Evolutionary conservation across 2,797 vertebrate genomes (phyloP).

Genomic region (Gadopsis marmoratus): DNA sequence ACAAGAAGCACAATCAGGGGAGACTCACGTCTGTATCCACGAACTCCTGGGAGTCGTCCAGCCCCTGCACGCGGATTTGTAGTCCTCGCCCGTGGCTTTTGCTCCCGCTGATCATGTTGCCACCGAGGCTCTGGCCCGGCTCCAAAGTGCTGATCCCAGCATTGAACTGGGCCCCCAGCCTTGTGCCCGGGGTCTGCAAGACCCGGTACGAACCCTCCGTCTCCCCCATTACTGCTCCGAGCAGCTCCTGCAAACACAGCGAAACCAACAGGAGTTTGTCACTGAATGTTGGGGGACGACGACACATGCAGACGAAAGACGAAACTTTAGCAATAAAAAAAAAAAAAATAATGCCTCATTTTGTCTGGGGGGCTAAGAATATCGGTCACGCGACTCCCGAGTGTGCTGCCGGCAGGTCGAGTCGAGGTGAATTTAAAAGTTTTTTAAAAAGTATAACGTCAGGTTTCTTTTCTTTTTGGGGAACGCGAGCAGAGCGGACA

Average conservation of each 20-base stretch:
- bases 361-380: background rate
- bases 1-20: background rate
- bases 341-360: too few relatives aligned
- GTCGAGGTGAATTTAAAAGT: too few relatives aligned
- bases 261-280: background rate
- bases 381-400: background rate
- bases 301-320: too few relatives aligned
- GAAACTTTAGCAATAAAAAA: background rate
- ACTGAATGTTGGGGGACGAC: too few relatives aligned
- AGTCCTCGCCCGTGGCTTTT: constrained; percentile 82
- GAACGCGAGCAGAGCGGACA: background rate
- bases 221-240: constrained; percentile 90
- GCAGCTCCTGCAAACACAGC: constrained; percentile 56
- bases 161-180: constrained; percentile 88
- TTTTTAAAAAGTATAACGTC: too few relatives aligned
- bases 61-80: constrained; percentile 88
- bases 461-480: constrained; percentile 17
- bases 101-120: constrained; percentile 71
- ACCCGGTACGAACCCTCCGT: constrained; percentile 93
- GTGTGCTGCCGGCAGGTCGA: background rate
- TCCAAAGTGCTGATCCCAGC: constrained; percentile 93
- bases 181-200: constrained; percentile 91
- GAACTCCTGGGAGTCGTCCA: constrained; percentile 91
- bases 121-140: constrained; percentile 87
- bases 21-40: constrained; percentile 91